Percentiles rank a stretch among this genome's conserved stretches.
These are phyloP conservation scores for Rhamphomyia laevipes DNA, from an alignment of 2,888 invertebrate genomes.

Conservation along the genomic window DNA sequence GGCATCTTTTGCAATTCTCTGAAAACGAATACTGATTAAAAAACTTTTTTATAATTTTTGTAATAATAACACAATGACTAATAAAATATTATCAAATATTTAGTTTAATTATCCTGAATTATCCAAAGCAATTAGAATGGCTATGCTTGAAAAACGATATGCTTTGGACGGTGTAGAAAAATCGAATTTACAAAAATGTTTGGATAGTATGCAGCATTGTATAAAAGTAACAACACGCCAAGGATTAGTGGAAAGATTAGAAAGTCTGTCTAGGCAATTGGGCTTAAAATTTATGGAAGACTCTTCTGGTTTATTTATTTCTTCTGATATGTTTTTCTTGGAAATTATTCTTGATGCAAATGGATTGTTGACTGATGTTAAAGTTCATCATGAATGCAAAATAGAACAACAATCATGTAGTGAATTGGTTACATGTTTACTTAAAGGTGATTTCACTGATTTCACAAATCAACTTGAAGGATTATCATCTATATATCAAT, in stretches of 20 bases:
- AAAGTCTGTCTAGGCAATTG: constrained; percentile 80
- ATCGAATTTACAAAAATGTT: constrained; percentile 74
- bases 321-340: constrained; percentile 92
- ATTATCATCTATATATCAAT: constrained; percentile 79
- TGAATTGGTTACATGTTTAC: constrained; percentile 73
- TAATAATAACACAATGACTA: too few relatives aligned
- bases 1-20: too few relatives aligned
- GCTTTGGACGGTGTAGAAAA: constrained; percentile 77
- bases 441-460: constrained; percentile 78
- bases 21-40: too few relatives aligned
- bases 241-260: constrained; percentile 82
- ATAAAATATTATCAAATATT: too few relatives aligned
- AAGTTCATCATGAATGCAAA: constrained; percentile 84
- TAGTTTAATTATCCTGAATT: constrained; percentile 46
- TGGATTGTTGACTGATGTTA: constrained; percentile 79
- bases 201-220: constrained; percentile 85
- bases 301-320: constrained; percentile 74
- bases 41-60: too few relatives aligned
- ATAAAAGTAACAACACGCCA: constrained; percentile 87
- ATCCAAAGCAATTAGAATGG: constrained; percentile 77
- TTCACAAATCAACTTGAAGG: constrained; percentile 89
- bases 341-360: constrained; percentile 77
- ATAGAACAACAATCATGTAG: constrained; percentile 73
- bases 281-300: constrained; percentile 84
- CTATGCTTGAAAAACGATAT: constrained; percentile 80